Conservation (phyloP, 2,113 vertebrate species). For the Phodopus roborovskii region DNA sequence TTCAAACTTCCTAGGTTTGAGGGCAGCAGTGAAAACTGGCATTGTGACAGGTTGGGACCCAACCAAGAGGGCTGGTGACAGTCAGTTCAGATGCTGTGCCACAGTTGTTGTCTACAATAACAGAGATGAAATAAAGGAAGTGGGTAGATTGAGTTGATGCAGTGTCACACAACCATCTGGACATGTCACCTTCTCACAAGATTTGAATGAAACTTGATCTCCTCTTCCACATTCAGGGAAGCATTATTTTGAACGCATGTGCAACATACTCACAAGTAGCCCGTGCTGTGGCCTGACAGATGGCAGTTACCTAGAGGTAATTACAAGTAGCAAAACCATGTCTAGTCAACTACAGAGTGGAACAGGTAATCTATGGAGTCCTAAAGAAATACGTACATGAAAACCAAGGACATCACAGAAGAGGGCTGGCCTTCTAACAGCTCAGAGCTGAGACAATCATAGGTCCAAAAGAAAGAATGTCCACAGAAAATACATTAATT, state of each 20-base stretch:
- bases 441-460: background rate
- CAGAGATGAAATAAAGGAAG: background rate
- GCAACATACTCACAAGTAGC: background rate
- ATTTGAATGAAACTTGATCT: background rate
- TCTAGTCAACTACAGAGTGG: slow-evolving; percentile 6
- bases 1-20: background rate
- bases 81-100: background rate
- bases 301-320: background rate
- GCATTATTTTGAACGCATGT: background rate
- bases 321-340: slow-evolving; percentile 9
- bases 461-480: background rate
- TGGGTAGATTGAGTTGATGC: background rate
- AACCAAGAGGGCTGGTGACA: background rate
- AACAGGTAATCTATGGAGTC: background rate
- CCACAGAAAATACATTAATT: slow-evolving; percentile 31
- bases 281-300: background rate
- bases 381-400: background rate
- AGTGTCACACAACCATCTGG: background rate
- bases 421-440: background rate
- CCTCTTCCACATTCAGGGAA: background rate
- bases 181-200: background rate
- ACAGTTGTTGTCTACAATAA: background rate
- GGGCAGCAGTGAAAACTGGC: background rate
- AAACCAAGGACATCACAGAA: background rate
- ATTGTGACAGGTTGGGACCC: background rate